phyloP scores from a whole-genome alignment of 2,113 vertebrate genomes.

The Trichomycterus rosablanca region DNA sequence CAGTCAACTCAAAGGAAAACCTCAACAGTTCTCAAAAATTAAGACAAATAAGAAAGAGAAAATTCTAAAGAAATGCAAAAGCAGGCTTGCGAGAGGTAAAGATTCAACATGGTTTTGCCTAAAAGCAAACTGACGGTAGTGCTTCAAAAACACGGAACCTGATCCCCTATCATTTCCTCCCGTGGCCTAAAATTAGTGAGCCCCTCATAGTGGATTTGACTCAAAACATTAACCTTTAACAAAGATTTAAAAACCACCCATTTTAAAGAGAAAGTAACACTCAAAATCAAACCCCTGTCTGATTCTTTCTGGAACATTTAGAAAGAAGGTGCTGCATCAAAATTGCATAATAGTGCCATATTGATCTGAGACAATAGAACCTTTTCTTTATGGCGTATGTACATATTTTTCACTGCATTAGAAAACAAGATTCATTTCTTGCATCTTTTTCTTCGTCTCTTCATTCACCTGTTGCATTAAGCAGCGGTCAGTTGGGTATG shows the following conservation, averaged over 20 bases:
- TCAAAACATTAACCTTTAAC: conserved; percentile 54
- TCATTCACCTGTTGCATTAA: conserved; percentile 60
- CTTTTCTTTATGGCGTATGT: conserved; percentile 70
- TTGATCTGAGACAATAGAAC: conserved; percentile 59
- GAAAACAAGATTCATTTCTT: conserved; percentile 57
- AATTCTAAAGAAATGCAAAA: conserved; percentile 52
- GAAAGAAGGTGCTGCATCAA: conserved; percentile 63
- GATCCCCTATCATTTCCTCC: conserved; percentile 48
- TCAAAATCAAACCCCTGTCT: conserved; percentile 68
- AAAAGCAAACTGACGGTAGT: conserved; percentile 60
- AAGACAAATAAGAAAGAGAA: conserved; percentile 64
- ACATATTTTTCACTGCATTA: conserved; percentile 69
- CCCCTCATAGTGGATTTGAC: conserved; percentile 56
- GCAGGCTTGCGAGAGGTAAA: conserved; percentile 58
- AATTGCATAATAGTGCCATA: conserved; percentile 67
- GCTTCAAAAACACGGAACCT: conserved; percentile 68
- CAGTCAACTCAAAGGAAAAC: conserved; percentile 64
- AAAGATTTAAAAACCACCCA: conserved; percentile 53
- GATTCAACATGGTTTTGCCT: conserved; percentile 62
- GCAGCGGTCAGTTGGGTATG: conserved; percentile 63
- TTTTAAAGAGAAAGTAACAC: conserved; percentile 68
- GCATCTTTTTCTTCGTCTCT: conserved; percentile 59
- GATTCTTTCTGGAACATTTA: conserved; percentile 71
- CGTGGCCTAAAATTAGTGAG: conserved; percentile 19
- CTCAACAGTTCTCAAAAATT: conserved; percentile 49